These are phyloP conservation scores for Ceuthmochares aereus DNA, from an alignment of 2,113 vertebrate genomes.

Conservation along the genomic window DNA sequence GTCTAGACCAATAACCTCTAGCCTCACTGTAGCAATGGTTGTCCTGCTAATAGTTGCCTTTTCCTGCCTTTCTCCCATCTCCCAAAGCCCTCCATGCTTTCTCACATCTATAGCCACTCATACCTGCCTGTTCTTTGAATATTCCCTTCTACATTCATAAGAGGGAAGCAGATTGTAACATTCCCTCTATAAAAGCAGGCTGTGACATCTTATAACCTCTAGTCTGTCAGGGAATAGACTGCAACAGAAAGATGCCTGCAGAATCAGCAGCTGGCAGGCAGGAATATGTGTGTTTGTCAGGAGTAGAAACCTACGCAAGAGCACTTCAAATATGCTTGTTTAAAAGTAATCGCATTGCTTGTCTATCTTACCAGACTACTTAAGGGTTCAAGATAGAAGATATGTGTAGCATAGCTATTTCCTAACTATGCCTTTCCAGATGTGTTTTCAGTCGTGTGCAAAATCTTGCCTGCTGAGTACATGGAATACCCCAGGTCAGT, in stretches of 20 bases:
- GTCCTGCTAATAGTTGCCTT: not conserved
- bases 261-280: not conserved
- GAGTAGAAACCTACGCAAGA: not conserved
- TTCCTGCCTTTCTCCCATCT: not conserved
- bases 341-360: not conserved
- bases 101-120: not conserved
- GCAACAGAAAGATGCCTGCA: not conserved
- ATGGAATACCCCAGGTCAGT: fast-evolving
- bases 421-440: not conserved
- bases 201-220: not conserved
- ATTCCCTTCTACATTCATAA: not conserved
- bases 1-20: not conserved
- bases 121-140: not conserved
- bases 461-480: not conserved
- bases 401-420: fast-evolving
- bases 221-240: not conserved
- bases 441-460: not conserved
- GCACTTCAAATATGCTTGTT: not conserved
- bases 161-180: not conserved
- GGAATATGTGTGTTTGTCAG: not conserved
- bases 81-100: not conserved
- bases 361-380: not conserved
- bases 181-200: not conserved
- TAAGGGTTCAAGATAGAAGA: not conserved
- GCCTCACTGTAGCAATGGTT: not conserved